Evolutionary conservation across 1,140 invertebrate genomes (phyloP), one percentile per base, ranked within the genome.

Genomic region (Bathynomus jamesi): DNA sequence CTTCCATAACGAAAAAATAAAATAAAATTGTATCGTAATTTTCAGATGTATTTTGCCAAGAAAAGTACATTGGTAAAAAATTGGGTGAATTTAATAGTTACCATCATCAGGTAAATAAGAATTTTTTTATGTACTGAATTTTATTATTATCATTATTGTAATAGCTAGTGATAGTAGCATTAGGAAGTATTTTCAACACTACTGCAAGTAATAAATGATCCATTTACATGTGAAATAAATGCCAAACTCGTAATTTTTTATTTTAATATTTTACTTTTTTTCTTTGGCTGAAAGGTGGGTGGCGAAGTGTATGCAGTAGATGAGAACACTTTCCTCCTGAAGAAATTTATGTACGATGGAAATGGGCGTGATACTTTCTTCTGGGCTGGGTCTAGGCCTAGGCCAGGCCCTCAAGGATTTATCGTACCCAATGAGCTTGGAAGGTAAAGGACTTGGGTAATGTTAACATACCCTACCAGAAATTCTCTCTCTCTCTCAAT

Each of bases 271-370:
- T 27, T 7, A 4, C 21, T 7, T 28, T 25, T 30, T 7, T 63
- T 24, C 25, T 4, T 11, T 30, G 17, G 28, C 27, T 28, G 25
- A 4, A 27, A 79, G 76, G 92, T 96, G 0, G 87, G 89, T 10
- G 94, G 94, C 13, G 90, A 93, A 76, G 89, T 96, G 11, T 95
- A 93, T 83, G 93, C 93, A 7, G 92, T 96, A 0, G 91, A 96
- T 81, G 89, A 93, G 70, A 91, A 87, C 79, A 95, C 92, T 0
- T 83, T 96, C 28, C 82, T 95, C 0, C 83, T 96, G 60, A 88
- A 88, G 17, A 87, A 88, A 31, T 96, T 96, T 78, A 93, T 88
- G 80, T 96, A 96, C 78, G 94, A 96, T 83, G 94, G 94, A 24
- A 91, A 92, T 66, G 93, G 93, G 8, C 89, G 88, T 28, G 93